Evolutionary conservation across 2,888 invertebrate genomes (phyloP), one percentile per base, ranked within the genome.

Genomic region (Chrysina gloriosa): DNA sequence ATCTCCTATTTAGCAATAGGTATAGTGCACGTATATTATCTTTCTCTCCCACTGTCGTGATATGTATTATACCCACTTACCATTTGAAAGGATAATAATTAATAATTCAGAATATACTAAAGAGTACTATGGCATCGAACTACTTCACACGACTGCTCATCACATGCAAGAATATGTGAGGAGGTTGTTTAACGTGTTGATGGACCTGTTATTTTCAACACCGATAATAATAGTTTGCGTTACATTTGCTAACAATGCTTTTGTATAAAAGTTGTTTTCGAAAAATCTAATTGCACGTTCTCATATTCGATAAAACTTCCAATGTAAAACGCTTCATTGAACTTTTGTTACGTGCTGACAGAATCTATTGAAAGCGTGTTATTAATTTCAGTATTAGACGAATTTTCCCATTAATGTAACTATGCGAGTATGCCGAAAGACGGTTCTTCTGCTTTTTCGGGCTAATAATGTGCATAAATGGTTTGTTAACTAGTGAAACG

Each of bases 241-340:
- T 61, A 61, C 58, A 61, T 61, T 61, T 61, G 58, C 42, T 61
- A 61, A 61, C 58, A 42, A 61, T 42, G 42, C 42, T 61, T 61
- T 61, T 61, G 58, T 61, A 16, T 42, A 61, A 61, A 61, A 61
- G 29, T 61, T 61, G 58, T 61, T 42, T 61, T 42, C 42, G 42
- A 42, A 61, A 61, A 61, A 61, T 61, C 58, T 61, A 61, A 61
- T 61, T 61, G 58, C 42, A 45, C 16, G 42, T 61, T 61, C 58
- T 61, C 58, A 42, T 25, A 42, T 9, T 25, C 58, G 42, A 61
- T 42, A 61, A 61, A 61, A 29, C 58, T 45, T 61, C 58, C 29
- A 52, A 52, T 42, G 58, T 42, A 27, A 61, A 42, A 19, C 42
- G 58, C 42, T 39, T 42, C 58, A 61, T 61, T 61, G 58, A 61